A percentile compares a stretch with the other conserved stretches of the same genome.
phyloP scores from a whole-genome alignment of 2,113 vertebrate species.

The Nothocercus nigrocapillus region DNA sequence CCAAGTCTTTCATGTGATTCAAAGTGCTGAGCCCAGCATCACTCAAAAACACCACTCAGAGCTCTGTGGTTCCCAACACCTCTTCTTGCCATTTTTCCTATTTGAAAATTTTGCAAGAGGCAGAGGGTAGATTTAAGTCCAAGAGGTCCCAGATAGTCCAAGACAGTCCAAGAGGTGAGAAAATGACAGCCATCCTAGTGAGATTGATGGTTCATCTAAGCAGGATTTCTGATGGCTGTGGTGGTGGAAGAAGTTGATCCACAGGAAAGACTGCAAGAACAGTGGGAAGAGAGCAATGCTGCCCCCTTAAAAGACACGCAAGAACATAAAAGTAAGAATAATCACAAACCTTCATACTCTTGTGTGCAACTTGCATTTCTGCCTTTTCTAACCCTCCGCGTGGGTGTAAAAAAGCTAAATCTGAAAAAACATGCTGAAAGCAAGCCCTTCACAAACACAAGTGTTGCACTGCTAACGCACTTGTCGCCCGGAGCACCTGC shows the following conservation, averaged over 20 bases:
- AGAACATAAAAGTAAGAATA: neutral
- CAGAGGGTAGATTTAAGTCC: neutral
- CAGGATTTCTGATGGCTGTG: neutral
- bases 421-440: neutral
- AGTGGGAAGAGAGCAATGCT: rapidly evolving
- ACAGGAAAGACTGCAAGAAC: neutral
- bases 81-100: neutral
- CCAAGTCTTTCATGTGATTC: neutral
- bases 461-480: neutral
- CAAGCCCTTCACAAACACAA: neutral
- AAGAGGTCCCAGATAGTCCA: neutral
- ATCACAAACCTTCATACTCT: neutral
- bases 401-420: neutral
- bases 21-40: neutral
- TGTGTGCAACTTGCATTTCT: neutral
- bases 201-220: neutral
- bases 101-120: neutral
- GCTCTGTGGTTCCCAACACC: neutral
- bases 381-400: rapidly evolving
- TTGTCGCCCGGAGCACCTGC: neutral
- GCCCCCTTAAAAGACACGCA: neutral
- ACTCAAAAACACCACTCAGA: neutral
- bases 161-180: neutral
- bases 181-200: neutral
- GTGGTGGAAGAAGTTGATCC: neutral